Evolutionary conservation across 2,888 invertebrate genomes (phyloP).

Genomic region (Tachystola acroxantha): DNA sequence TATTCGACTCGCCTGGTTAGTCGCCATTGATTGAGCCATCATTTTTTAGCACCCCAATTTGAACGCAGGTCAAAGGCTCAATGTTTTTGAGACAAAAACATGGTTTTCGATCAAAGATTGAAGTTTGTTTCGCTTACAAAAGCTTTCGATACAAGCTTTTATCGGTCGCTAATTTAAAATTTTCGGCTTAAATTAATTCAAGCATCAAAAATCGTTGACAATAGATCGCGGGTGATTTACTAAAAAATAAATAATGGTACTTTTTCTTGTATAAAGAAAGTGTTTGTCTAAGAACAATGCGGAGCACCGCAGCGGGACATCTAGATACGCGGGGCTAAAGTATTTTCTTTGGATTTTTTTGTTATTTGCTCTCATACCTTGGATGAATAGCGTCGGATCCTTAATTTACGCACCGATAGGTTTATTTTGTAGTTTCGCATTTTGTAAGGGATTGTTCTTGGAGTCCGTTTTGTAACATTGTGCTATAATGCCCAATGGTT

Average conservation of each 20-base stretch:
- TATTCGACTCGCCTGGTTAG: slow-evolving; percentile 63
- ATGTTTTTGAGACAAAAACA: slow-evolving; percentile 5
- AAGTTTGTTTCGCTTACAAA: slow-evolving; percentile 23
- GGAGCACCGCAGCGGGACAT: slow-evolving; percentile 70
- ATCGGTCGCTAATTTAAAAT: slow-evolving; percentile 37
- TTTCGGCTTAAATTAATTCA: slow-evolving; percentile 56
- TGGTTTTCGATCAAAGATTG: slow-evolving; percentile 11
- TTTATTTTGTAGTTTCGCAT: slow-evolving; percentile 65
- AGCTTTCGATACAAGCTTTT: slow-evolving; percentile 26
- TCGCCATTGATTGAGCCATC: slow-evolving; percentile 54
- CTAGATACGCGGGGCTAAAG: slow-evolving; percentile 59
- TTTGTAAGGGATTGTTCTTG: slow-evolving; percentile 66
- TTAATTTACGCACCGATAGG: slow-evolving; percentile 75
- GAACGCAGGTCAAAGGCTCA: slow-evolving; percentile 14
- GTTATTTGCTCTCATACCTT: slow-evolving; percentile 59
- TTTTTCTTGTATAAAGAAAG: slow-evolving; percentile 60
- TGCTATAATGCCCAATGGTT: slow-evolving; percentile 31
- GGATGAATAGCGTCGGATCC: slow-evolving; percentile 60
- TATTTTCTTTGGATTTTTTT: slow-evolving; percentile 58
- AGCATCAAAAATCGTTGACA: slow-evolving; percentile 57
- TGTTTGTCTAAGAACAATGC: slow-evolving; percentile 76
- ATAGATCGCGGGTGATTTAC: slow-evolving; percentile 48
- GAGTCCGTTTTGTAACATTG: slow-evolving; percentile 60
- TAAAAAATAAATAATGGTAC: slow-evolving; percentile 60
- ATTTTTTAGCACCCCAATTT: slow-evolving; percentile 30